Base-by-base conservation (phyloP, 2,888 invertebrate species). In the Hydraecia micacea region DNA sequence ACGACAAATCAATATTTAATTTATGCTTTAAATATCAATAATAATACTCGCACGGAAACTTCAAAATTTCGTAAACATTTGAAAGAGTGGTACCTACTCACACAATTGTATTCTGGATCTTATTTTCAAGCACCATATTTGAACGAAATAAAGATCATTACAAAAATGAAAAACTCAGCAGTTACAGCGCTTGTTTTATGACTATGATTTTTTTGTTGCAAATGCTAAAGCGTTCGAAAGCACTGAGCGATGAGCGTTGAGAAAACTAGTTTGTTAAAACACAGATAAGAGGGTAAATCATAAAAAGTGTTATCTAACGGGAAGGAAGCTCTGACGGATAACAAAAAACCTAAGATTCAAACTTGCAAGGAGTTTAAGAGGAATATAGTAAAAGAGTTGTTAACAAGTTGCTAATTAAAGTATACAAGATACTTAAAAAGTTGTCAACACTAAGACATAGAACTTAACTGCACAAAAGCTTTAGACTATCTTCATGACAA, bases 401-500 rank as follows among this genome's bases (percentile, higher is more conserved):
- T 77, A 81, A 71, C 65, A 67, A 88, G 73, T 88, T 77, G 67
- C 46, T 75, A 81, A 83, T 83, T 81, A 80, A 73, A 77, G 70
- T 75, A 77, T 15, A 81, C 78, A 80, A 86, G 86, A 70, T 79
- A 83, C 86, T 86, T 80, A 83, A 82, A 86, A 80, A 83, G 65
- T 87, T 83, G 72, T 74, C 70, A 85, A 80, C 86, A 75, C 79
- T 78, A 58, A 70, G 70, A 72, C 78, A 42, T 62, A 25, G 8
- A 60, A 75, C 83, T 82, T 46, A 68, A 75, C 42, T 62, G 36
- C 60, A 67, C 25, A 36, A 82, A 77, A 70, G 28, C 28, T 77
- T 65, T 15, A 69, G 15, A 60, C 32, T 77, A 49, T 76, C 68
- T 76, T 25, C 28, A 15, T 55, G 32, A 52, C 42, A 52, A 77